Conservation (phyloP, 1,140 invertebrate species). For the Lucilia sericata region DNA sequence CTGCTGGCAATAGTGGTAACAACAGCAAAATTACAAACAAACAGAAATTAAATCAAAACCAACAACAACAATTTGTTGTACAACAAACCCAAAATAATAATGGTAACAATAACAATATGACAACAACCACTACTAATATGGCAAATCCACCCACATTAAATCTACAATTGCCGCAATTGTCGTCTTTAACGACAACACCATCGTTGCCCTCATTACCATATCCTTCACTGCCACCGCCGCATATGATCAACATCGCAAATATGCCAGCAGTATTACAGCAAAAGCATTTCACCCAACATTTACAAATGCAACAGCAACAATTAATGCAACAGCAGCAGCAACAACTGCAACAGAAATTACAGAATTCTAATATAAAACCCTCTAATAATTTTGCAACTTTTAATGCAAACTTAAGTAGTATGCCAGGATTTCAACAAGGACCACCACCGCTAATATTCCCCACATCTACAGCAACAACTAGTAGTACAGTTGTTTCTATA, state of each 20-base stretch:
- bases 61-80: conserved; percentile 29
- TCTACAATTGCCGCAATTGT: conserved; percentile 8
- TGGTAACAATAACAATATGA: conserved; percentile 36
- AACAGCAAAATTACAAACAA: conserved; percentile 49
- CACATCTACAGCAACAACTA: background rate
- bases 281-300: conserved; percentile 46
- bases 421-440: conserved; percentile 1
- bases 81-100: conserved; percentile 10
- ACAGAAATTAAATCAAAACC: conserved; percentile 27
- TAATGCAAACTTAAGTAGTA: background rate
- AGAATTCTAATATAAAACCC: conserved; percentile 26
- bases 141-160: background rate
- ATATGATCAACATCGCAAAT: conserved; percentile 31
- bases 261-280: conserved; percentile 30
- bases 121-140: background rate
- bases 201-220: conserved; percentile 5
- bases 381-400: background rate
- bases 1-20: conserved; percentile 50
- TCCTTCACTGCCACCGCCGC: conserved; percentile 35
- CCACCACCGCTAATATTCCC: conserved; percentile 44
- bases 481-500: background rate
- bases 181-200: conserved; percentile 37
- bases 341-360: conserved; percentile 46
- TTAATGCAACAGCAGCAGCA: conserved; percentile 47
- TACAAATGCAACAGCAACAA: conserved; percentile 52